Conservation (phyloP, 2,797 vertebrate genomes). For the Sebastes glaucus region DNA sequence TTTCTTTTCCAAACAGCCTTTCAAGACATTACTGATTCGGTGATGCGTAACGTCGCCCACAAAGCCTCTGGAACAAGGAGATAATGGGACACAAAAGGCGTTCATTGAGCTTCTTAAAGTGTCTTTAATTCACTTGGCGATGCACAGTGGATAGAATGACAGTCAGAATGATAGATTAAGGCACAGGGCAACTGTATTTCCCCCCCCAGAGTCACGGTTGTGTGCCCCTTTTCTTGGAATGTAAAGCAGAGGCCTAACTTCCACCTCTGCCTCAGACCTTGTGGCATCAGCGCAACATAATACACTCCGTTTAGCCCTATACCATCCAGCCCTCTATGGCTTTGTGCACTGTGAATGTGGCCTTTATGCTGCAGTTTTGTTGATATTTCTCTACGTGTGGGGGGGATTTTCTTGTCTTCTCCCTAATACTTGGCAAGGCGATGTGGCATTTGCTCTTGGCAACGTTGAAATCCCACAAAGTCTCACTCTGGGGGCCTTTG, state of each 20-base stretch:
- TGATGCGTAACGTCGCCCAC: slow-evolving; percentile 70
- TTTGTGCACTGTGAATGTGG: slow-evolving; percentile 78
- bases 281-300: slow-evolving; percentile 65
- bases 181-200: slow-evolving; percentile 68
- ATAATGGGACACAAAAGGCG: slow-evolving; percentile 77
- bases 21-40: slow-evolving; percentile 69
- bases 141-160: slow-evolving; percentile 72
- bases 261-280: slow-evolving; percentile 61
- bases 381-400: slow-evolving; percentile 75
- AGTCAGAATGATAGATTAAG: slow-evolving; percentile 73
- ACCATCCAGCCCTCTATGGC: slow-evolving; percentile 58
- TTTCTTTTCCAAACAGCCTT: slow-evolving; percentile 74
- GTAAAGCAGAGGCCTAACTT: slow-evolving; percentile 67
- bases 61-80: slow-evolving; percentile 75
- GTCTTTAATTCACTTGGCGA: slow-evolving; percentile 75
- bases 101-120: slow-evolving; percentile 77
- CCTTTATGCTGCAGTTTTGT: slow-evolving; percentile 79
- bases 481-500: slow-evolving; percentile 73
- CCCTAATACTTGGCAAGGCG: slow-evolving; percentile 73
- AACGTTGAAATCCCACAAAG: slow-evolving; percentile 75
- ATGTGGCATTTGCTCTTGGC: slow-evolving; percentile 74
- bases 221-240: slow-evolving; percentile 64
- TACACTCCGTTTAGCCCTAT: slow-evolving; percentile 54
- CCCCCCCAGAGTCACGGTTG: slow-evolving; percentile 53
- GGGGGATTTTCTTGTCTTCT: slow-evolving; percentile 73